These are phyloP conservation scores for Phrynosoma platyrhinos DNA, from an alignment of 2,113 vertebrate species.

Conservation along the genomic window DNA sequence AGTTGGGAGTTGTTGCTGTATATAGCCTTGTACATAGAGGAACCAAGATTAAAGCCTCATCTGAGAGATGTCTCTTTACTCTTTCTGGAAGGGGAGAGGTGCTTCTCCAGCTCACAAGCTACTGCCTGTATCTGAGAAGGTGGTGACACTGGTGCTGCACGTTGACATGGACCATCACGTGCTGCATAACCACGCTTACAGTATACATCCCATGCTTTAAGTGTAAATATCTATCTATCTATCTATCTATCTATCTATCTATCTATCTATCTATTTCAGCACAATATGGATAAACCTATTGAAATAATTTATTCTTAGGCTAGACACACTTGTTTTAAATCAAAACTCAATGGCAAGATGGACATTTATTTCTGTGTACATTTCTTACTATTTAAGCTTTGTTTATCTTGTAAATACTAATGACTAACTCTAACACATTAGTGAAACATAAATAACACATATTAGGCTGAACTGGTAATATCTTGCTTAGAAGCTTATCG, in stretches of 20 bases:
- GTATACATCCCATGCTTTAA: not conserved
- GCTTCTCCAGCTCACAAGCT: no score
- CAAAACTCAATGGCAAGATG: not conserved
- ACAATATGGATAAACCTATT: not conserved
- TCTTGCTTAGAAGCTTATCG: not conserved
- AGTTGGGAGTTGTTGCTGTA: no score
- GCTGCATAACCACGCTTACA: no score
- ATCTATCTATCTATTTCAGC: not conserved
- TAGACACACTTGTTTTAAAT: not conserved
- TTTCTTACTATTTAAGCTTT: not conserved
- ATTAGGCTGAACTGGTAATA: rapidly evolving
- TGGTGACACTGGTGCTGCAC: no score
- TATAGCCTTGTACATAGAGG: no score
- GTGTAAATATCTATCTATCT: no score
- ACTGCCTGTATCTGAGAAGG: no score
- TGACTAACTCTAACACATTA: not conserved
- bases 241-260: not conserved
- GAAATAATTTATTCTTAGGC: not conserved
- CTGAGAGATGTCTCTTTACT: no score
- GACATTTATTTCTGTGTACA: not conserved
- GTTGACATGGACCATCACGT: no score
- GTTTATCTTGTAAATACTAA: rapidly evolving
- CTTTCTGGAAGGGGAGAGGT: no score
- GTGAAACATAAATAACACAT: not conserved
- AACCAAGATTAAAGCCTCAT: no score